Conservation (phyloP, 2,113 vertebrate genomes). For the Petrocephalus microphthalmus region DNA sequence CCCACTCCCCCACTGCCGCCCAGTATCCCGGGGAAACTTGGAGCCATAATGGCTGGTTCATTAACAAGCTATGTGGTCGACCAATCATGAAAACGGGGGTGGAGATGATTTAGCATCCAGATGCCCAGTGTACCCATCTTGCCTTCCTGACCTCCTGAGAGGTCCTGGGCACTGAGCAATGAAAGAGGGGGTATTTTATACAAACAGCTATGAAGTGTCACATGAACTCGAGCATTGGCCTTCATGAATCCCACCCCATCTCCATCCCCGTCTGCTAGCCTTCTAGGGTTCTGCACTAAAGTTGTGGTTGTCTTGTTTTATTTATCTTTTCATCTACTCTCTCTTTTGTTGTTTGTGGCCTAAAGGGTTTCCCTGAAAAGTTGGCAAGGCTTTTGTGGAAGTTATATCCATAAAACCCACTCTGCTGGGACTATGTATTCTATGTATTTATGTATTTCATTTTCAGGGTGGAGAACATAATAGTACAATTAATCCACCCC, state of each 20-base stretch:
- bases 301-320: neutral
- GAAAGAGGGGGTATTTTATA: neutral
- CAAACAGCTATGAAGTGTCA: neutral
- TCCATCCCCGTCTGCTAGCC: neutral
- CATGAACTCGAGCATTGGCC: neutral
- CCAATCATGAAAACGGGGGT: too few species aligned
- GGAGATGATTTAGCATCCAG: too few species aligned
- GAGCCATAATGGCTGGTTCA: too few species aligned
- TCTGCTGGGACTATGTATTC: neutral
- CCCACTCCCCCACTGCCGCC: neutral
- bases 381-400: neutral
- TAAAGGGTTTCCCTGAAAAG: neutral
- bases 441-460: neutral
- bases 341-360: neutral
- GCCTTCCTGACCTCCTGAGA: neutral
- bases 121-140: neutral
- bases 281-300: neutral
- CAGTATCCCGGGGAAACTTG: too few species aligned
- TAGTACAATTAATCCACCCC: neutral
- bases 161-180: neutral
- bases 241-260: neutral
- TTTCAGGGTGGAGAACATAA: neutral
- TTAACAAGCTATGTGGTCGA: too few species aligned
- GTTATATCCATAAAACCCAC: neutral
- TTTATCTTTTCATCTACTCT: neutral